Percentiles rank a stretch among this genome's conserved stretches.
phyloP scores from a whole-genome alignment of 2,797 vertebrate species.

The Hemibagrus guttatus region DNA sequence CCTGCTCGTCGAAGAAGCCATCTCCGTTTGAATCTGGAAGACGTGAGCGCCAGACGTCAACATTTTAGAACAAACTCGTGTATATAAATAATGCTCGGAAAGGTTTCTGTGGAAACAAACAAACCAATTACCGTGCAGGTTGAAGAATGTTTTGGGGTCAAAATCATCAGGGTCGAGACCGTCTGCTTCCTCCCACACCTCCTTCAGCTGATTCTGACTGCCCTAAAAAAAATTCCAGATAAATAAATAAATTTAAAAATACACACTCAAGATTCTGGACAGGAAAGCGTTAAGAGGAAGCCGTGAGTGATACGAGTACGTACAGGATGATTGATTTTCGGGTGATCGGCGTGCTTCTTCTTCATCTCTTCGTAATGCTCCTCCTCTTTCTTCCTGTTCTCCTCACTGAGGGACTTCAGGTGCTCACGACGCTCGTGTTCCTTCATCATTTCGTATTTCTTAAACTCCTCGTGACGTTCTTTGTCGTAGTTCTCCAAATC shows the following conservation, averaged over 20 bases:
- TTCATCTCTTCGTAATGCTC: slow-evolving; percentile 91
- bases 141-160: slow-evolving; percentile 98
- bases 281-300: too few relatives aligned
- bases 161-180: slow-evolving; percentile 96
- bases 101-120: neutral
- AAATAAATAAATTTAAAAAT: too few relatives aligned
- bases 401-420: slow-evolving; percentile 89
- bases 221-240: slow-evolving; percentile 80
- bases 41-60: neutral
- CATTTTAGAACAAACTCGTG: neutral
- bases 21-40: slow-evolving; percentile 90
- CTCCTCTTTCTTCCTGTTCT: slow-evolving; percentile 86
- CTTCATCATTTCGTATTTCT: slow-evolving; percentile 97
- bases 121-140: slow-evolving; percentile 86
- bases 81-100: neutral
- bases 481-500: slow-evolving; percentile 97
- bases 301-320: slow-evolving; percentile 49
- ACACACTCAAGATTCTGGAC: too few relatives aligned
- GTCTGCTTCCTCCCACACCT: slow-evolving; percentile 97
- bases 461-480: slow-evolving; percentile 94
- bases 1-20: slow-evolving; percentile 96
- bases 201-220: slow-evolving; percentile 96
- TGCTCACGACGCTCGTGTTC: slow-evolving; percentile 93
- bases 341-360: slow-evolving; percentile 94
- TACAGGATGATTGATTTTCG: slow-evolving; percentile 97